A percentile compares a stretch with the other conserved stretches of the same genome.
Conservation (phyloP, 2,888 invertebrate species). For the Spisula subtruncata region DNA sequence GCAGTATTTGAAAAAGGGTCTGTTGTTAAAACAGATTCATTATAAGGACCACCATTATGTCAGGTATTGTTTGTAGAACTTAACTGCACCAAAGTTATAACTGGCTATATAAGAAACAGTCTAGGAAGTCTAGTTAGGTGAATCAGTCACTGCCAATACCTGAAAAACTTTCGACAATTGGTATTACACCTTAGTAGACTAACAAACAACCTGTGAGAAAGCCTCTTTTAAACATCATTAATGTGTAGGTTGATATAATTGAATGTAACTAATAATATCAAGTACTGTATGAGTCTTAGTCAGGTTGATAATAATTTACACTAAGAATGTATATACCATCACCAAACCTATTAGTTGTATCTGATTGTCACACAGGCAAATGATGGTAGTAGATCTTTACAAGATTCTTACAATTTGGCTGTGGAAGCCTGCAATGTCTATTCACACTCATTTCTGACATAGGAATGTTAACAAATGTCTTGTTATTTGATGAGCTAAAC, state of each 20-base stretch:
- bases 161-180: too few species aligned
- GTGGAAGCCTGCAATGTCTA: conserved; percentile 37
- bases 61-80: too few species aligned
- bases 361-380: conserved; percentile 22
- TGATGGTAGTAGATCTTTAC: conserved; percentile 14
- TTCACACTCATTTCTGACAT: conserved; percentile 41
- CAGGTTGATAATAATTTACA: conserved; percentile 5
- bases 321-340: conserved; percentile 10
- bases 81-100: too few species aligned
- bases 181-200: too few species aligned
- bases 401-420: conserved; percentile 22
- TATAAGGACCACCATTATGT: too few species aligned
- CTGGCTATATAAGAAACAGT: too few species aligned
- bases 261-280: conserved; percentile 11
- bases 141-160: too few species aligned
- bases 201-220: conserved; percentile 8
- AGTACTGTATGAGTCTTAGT: background rate
- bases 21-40: too few species aligned
- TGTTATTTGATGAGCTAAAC: conserved; percentile 56
- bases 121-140: too few species aligned
- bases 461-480: conserved; percentile 46
- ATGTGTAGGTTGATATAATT: background rate
- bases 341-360: conserved; percentile 6
- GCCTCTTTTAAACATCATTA: conserved; percentile 16
- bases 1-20: too few species aligned